Evolutionary conservation across 1,140 invertebrate species (phyloP), one percentile per base, ranked within the genome.

Genomic region (Sarcophaga bullata): DNA sequence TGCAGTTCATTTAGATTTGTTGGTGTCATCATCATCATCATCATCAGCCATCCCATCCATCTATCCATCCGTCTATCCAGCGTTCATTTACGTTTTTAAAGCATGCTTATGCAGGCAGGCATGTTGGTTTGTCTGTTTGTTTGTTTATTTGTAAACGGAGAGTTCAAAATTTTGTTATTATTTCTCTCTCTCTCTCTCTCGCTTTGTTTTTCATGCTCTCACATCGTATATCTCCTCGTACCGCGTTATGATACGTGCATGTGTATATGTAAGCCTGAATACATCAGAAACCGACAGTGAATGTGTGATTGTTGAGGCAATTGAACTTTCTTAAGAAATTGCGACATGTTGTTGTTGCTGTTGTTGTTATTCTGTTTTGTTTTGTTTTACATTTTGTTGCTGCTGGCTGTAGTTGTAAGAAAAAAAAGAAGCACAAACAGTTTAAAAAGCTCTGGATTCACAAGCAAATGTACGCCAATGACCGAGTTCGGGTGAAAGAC

Each of bases 321-420:
- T 89, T 89, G 88, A 89, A 89, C 88, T 89, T 89, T 89, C 88
- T 89, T 89, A 89, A 89, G 88, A 89, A 89, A 89, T 89, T 89
- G 88, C 88, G 87, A 89, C 88, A 89, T 88, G 87, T 47, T 37
- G 25, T 37, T 37, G 25, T 37, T 37, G 25, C 4, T 37, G 25
- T 2, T 37, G 25, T 37, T 37, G 25, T 37, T 37, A 37, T 37
- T 37, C 25, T 37, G 25, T 37, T 37, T 37, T 37, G 25, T 37
- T 37, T 37, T 37, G 25, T 37, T 37, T 37, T 37, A 37, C 25
- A 37, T 37, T 37, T 37, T 37, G 25, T 37, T 37, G 25, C 25
- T 37, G 25, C 25, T 37, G 25, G 25, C 25, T 37, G 25, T 37
- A 37, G 25, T 37, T 37, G 25, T 37, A 37, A 37, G 4, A 37